Conservation (phyloP, 2,113 vertebrate species). For the Junco hyemalis region DNA sequence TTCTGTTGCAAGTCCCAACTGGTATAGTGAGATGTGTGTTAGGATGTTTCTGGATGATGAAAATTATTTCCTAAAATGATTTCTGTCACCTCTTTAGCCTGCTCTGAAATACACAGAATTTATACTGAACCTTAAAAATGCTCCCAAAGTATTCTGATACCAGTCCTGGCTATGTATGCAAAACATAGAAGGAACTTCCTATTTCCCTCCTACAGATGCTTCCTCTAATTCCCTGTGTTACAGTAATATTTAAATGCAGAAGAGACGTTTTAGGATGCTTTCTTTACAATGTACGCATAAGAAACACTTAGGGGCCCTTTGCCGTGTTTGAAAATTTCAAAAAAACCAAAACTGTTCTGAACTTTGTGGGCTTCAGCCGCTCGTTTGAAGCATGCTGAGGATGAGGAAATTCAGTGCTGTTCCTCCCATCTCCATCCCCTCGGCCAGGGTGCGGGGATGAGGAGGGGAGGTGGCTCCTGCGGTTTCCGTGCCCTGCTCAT, state of each 20-base stretch:
- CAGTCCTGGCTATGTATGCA: not conserved
- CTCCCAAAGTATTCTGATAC: not conserved
- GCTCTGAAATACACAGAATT: not conserved
- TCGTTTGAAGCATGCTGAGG: not conserved
- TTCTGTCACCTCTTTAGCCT: not conserved
- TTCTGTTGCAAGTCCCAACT: accelerated
- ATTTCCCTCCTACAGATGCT: not conserved
- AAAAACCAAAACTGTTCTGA: not conserved
- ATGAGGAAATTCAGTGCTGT: not conserved
- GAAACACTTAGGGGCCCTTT: not conserved
- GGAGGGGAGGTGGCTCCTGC: not conserved
- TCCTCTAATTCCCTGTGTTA: not conserved
- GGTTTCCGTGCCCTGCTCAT: not conserved
- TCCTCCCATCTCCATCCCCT: not conserved
- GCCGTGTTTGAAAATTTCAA: not conserved
- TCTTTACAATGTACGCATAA: not conserved
- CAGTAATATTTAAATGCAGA: not conserved
- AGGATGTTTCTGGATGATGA: not conserved
- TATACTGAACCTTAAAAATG: not conserved
- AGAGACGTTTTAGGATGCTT: not conserved
- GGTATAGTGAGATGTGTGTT: not conserved
- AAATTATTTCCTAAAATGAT: not conserved
- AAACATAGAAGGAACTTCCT: not conserved
- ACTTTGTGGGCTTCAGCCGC: not conserved
- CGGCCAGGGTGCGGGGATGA: not conserved